Base-by-base conservation (phyloP, 1,140 invertebrate genomes). In the Bicyclus anynana region DNA sequence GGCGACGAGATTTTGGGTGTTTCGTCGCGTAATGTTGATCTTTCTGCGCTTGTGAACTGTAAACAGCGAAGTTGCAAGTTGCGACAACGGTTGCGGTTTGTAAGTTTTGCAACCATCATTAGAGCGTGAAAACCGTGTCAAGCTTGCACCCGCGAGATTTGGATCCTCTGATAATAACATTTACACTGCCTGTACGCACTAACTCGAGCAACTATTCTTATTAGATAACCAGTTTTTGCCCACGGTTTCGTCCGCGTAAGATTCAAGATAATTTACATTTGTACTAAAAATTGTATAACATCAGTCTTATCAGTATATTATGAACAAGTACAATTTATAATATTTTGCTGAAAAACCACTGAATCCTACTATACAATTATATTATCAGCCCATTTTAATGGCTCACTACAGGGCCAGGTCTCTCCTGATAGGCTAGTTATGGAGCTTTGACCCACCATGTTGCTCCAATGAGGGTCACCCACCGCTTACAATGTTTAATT, bases 61-160 rank as follows among this genome's bases (percentile, higher is more conserved):
- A 67, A 23, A 23, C 23, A 7, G 65, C 71, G 61, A 82, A 78
- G 73, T 77, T 77, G 79, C 65, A 79, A 71, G 29, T 33, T 59
- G 44, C 63, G 55, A 60, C 53, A 64, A 66, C 64, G 66, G 59
- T 75, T 73, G 73, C 76, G 74, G 74, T 77, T 69, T 72, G 59
- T 64, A 64, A 78, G 71, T 86, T 87, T 87, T 87, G 84, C 77
- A 87, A 87, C 69, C 72, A 71, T 80, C 81, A 78, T 79, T 80
- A 77, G 81, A 87, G 73, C 84, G 83, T 87, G 75, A 78, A 86
- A 87, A 84, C 73, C 73, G 80, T 87, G 84, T 86, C 83, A 85
- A 76, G 66, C 72, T 77, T 67, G 64, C 68, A 73, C 70, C 72
- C 74, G 55, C 42, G 62, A 65, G 65, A 67, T 69, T 69, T 67